Conservation (phyloP, 2,797 vertebrate species). For the Sebastiscus albofasciatus region DNA sequence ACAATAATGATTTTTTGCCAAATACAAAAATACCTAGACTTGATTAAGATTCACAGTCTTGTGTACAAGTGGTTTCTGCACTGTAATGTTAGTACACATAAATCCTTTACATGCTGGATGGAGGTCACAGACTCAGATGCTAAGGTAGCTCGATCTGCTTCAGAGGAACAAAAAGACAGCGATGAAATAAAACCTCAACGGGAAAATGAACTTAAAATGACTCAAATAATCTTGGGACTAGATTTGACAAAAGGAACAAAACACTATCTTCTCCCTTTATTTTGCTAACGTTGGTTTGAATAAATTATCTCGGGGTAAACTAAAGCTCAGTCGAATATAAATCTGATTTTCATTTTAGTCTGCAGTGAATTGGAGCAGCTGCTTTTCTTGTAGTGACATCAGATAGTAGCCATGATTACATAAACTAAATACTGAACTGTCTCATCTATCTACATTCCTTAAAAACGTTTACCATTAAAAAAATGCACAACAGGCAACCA, state of each 20-base stretch:
- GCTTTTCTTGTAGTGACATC: not conserved
- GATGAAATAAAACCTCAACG: constrained; percentile 9
- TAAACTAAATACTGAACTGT: not conserved
- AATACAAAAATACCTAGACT: constrained; percentile 65
- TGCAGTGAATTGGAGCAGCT: not conserved
- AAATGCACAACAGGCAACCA: not conserved
- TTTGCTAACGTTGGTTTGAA: not conserved
- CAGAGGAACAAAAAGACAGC: constrained; percentile 24
- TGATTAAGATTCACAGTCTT: constrained; percentile 84
- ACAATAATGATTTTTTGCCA: constrained; percentile 44
- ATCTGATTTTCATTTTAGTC: not conserved
- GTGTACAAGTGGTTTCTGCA: constrained; percentile 92
- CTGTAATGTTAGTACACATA: constrained; percentile 70
- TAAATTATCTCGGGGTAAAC: not conserved
- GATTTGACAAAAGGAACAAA: constrained; percentile 4
- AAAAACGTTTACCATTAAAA: constrained; percentile 14
- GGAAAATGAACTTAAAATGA: constrained; percentile 5
- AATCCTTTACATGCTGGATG: constrained; percentile 54
- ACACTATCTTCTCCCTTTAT: constrained; percentile 11
- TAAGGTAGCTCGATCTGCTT: constrained; percentile 63
- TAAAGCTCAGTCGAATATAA: not conserved
- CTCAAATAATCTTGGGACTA: not conserved
- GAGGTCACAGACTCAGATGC: constrained; percentile 68
- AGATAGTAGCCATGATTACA: not conserved
- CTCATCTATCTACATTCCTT: constrained; percentile 30